Base-by-base conservation (phyloP, 2,797 vertebrate genomes). In the Enteromius mattozi region DNA sequence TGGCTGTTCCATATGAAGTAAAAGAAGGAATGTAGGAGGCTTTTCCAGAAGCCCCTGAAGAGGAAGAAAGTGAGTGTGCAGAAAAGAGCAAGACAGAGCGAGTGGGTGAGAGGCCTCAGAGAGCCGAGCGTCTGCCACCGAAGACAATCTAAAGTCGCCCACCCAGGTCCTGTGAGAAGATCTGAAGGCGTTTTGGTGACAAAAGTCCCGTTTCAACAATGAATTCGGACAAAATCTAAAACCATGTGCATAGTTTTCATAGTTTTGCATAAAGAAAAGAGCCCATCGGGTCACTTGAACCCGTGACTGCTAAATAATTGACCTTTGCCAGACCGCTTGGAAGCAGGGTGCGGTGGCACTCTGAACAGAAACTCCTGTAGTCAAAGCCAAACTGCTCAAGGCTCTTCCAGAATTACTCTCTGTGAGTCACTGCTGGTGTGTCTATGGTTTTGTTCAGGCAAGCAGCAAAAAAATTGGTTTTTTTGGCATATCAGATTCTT, bases 11-110 rank as follows among this genome's bases (percentile, higher is more conserved):
- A 91, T 88, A 80, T 77, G 89, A 93, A 89, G 91, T 90, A 88
- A 87, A 74, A 86, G 68, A 80, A 93, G 93, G 94, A 95, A 95
- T 95, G 94, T 74, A 91, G 12, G 85, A 81, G 90, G 84, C n/a
- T 77, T 78, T 84, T 88, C 87, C 90, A 86, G 90, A 78, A 78
- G 68, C 51, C 76, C 71, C 40, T 83, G 49, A 68, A 91, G 87
- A 85, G 83, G 76, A 87, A 83, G 56, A 81, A 70, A 79, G 78
- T 35, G 30, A 54, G 40, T 77, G 68, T 74, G 65, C 42, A 47
- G 66, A 49, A 40, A 8, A 70, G 37, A 40, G 24, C 33, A 54
- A 74, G 13, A 75, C 12, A 56, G 81, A 27, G 47, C 56, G 65
- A 71, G 42, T 19, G 21, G 35, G 70, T 17, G 24, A 70, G 37